A percentile compares a stretch with the other conserved stretches of the same genome.
phyloP scores from a whole-genome alignment of 1,140 invertebrate genomes.

The Drosophila navojoa region DNA sequence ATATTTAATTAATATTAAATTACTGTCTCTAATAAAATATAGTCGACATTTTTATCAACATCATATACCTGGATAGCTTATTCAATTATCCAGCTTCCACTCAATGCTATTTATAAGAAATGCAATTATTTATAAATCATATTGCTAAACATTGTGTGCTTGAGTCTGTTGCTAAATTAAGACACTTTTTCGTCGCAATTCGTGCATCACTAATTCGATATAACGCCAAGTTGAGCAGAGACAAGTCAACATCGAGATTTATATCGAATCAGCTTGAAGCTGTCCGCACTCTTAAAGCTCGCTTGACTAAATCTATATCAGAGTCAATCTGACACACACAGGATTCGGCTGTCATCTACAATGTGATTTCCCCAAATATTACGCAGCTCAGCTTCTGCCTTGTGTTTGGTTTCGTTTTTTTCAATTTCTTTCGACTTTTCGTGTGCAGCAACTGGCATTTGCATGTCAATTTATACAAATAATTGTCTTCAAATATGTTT shows the following conservation, averaged over 20 bases:
- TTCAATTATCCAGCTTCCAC: too few relatives aligned
- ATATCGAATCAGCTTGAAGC: slow-evolving; percentile 29
- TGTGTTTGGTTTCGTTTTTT: too few relatives aligned
- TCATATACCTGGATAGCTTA: too few relatives aligned
- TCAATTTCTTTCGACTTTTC: slow-evolving; percentile 26
- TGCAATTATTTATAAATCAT: too few relatives aligned
- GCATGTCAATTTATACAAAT: slow-evolving; percentile 13
- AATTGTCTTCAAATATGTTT: slow-evolving; percentile 3
- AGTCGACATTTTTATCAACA: too few relatives aligned
- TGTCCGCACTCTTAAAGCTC: slow-evolving; percentile 33
- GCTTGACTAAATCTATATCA: slow-evolving; percentile 42
- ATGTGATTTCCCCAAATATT: slow-evolving; percentile 14
- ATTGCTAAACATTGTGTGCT: too few relatives aligned
- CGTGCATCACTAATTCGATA: too few relatives aligned
- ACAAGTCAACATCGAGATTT: slow-evolving; percentile 19
- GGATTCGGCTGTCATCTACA: slow-evolving; percentile 18
- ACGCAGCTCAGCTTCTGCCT: neutral
- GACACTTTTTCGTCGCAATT: too few relatives aligned
- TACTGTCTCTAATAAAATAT: too few relatives aligned
- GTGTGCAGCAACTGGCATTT: slow-evolving; percentile 39
- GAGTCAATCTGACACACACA: slow-evolving; percentile 35
- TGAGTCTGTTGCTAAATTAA: too few relatives aligned
- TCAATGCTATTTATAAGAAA: too few relatives aligned
- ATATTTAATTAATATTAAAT: too few relatives aligned
- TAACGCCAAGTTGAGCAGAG: slow-evolving; percentile 12